Conservation (phyloP, 2,113 vertebrate species). For the Siphamia tubifer region DNA sequence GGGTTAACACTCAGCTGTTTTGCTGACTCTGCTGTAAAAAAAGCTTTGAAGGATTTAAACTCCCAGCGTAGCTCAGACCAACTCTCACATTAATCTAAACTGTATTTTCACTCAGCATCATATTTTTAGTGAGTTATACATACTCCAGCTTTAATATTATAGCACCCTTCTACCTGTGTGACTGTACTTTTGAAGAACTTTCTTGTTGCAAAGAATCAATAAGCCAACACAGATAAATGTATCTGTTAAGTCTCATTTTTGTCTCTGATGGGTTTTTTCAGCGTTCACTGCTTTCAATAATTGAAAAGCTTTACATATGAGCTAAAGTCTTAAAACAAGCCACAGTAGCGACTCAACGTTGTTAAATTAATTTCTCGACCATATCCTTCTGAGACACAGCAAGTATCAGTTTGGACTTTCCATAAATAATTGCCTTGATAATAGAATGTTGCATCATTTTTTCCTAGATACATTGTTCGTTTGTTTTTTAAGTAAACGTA, state of each 20-base stretch:
- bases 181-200: neutral
- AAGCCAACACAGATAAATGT: neutral
- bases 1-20: neutral
- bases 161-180: neutral
- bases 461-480: no score
- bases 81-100: neutral
- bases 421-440: no score
- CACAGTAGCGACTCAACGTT: no score
- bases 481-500: no score
- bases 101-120: neutral
- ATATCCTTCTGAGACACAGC: no score
- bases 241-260: conserved; percentile 2
- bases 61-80: neutral
- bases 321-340: no score
- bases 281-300: neutral
- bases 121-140: neutral
- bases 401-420: no score
- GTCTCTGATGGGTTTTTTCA: neutral
- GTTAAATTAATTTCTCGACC: no score
- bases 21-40: no score
- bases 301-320: no score
- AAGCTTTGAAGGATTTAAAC: neutral
- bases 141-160: neutral
- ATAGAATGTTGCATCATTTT: no score
- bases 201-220: conserved; percentile 2